Evolutionary conservation across 2,888 invertebrate genomes (phyloP).

Genomic region (Phytoseiulus persimilis): DNA sequence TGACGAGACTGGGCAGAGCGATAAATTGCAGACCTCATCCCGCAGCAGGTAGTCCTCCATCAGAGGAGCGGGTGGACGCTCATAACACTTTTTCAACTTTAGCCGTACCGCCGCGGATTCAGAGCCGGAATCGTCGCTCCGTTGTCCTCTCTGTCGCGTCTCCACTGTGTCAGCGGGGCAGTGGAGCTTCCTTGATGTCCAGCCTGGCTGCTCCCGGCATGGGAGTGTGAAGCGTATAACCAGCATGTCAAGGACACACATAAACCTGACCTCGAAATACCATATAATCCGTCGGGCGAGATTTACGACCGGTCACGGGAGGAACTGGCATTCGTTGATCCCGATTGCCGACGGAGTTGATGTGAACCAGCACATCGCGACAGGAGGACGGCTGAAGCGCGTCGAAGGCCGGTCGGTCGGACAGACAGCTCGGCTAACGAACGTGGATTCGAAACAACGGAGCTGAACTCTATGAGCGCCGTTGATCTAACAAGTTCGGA

Average conservation of each 20-base stretch:
- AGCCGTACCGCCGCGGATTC: no score
- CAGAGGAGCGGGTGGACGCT: no score
- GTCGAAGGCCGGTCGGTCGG: no score
- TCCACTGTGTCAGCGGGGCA: background rate
- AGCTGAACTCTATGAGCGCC: background rate
- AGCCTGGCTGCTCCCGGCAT: background rate
- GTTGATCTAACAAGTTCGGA: background rate
- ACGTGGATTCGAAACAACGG: background rate
- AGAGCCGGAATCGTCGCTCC: background rate
- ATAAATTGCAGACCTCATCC: no score
- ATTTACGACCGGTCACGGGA: background rate
- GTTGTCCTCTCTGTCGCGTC: background rate
- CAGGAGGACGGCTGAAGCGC: no score
- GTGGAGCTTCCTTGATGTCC: background rate
- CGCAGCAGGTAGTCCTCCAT: no score
- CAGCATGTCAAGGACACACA: background rate
- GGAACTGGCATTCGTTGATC: background rate
- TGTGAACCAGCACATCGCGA: background rate
- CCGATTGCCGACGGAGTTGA: background rate
- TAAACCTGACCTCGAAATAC: background rate
- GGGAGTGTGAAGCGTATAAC: background rate
- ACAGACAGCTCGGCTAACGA: no score
- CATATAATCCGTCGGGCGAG: background rate
- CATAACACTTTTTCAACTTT: background rate
- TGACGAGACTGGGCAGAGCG: no score